These are phyloP conservation scores for Anoncus sp. DNA, from an alignment of 2,888 invertebrate species.

Conservation along the genomic window DNA sequence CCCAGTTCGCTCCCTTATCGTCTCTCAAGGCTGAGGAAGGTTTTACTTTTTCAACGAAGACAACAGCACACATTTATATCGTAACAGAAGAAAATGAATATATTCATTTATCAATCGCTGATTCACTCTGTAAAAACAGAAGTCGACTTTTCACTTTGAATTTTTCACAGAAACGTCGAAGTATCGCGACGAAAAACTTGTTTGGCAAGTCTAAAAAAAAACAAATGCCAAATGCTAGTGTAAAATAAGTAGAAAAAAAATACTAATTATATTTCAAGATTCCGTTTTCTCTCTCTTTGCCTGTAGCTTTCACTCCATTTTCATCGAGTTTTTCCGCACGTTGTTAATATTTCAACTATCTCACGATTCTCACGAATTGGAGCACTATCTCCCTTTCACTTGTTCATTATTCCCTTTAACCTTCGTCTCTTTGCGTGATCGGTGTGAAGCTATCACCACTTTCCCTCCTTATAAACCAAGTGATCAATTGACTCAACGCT, in stretches of 20 bases:
- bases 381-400: slow-evolving; percentile 15
- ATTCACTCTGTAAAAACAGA: neutral
- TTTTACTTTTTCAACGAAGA: neutral
- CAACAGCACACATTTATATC: neutral
- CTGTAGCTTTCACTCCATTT: slow-evolving; percentile 11
- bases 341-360: neutral
- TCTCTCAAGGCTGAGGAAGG: neutral
- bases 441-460: slow-evolving; percentile 8
- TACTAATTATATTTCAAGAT: neutral
- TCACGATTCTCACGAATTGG: slow-evolving; percentile 10
- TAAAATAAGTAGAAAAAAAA: slow-evolving; percentile 11
- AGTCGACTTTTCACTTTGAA: neutral
- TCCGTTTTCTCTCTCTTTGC: neutral
- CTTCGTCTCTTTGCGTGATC: neutral
- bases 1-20: neutral
- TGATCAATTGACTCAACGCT: neutral
- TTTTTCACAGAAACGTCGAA: neutral
- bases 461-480: neutral
- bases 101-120: neutral
- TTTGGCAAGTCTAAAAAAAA: neutral
- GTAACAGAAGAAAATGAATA: neutral
- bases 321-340: slow-evolving; percentile 22
- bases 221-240: slow-evolving; percentile 2
- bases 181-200: neutral
- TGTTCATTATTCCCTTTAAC: slow-evolving; percentile 27